phyloP scores from a whole-genome alignment of 2,797 vertebrate species.

The Artibeus jamaicensis region DNA sequence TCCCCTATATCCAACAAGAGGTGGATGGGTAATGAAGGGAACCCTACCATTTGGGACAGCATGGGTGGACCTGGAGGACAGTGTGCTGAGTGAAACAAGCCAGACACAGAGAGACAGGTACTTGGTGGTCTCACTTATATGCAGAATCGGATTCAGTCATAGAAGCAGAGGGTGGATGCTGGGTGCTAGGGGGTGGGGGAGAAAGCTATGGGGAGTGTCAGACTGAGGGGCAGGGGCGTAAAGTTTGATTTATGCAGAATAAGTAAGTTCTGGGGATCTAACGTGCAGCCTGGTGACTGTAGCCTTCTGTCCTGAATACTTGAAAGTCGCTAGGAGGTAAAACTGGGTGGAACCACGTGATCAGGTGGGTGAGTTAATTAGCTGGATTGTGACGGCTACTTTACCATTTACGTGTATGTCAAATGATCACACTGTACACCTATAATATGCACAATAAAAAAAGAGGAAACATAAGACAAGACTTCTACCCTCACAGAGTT shows the following conservation, averaged over 20 bases:
- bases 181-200: neutral
- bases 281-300: fast-evolving
- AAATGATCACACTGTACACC: fast-evolving
- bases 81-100: neutral
- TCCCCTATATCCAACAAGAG: neutral
- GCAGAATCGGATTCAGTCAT: neutral
- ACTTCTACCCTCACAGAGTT: neutral
- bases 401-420: fast-evolving
- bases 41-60: neutral
- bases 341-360: neutral
- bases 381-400: neutral
- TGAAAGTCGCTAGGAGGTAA: too few species aligned
- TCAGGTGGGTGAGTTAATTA: fast-evolving
- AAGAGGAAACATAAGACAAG: neutral
- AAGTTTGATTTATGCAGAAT: neutral
- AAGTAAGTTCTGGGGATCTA: neutral
- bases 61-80: neutral
- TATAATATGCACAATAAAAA: neutral
- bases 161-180: neutral
- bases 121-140: too few species aligned
- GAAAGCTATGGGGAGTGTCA: neutral
- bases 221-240: too few species aligned
- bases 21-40: too few species aligned
- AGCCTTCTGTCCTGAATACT: fast-evolving
- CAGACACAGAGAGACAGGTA: neutral